A percentile compares a stretch with the other conserved stretches of the same genome.
Conservation (phyloP, 1,140 invertebrate species). For the Drosophila murphyi region DNA sequence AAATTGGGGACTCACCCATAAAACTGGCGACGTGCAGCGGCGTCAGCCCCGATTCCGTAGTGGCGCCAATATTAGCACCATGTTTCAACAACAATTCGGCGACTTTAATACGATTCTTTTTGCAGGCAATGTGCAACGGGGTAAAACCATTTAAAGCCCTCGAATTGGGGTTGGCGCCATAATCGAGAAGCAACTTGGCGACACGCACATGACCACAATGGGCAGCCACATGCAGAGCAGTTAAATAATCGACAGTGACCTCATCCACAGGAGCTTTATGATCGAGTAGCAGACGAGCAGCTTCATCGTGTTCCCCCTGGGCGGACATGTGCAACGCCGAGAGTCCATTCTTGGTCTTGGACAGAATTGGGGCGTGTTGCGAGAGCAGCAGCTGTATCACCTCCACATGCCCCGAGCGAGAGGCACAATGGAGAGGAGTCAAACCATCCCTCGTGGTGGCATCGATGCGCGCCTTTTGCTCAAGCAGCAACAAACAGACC, state of each 20-base stretch:
- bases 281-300: constrained; percentile 95
- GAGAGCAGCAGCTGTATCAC: constrained; percentile 97
- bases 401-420: constrained; percentile 97
- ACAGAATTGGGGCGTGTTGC: constrained; percentile 95
- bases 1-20: constrained; percentile 88
- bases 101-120: constrained; percentile 98
- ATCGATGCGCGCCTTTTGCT: constrained; percentile 96
- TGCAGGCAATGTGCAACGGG: constrained; percentile 99
- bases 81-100: constrained; percentile 97
- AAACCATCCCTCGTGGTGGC: constrained; percentile 97
- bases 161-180: constrained; percentile 98
- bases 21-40: constrained; percentile 99
- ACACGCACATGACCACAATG: constrained; percentile 96
- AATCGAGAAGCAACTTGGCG: constrained; percentile 95
- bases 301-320: constrained; percentile 98
- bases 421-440: constrained; percentile 96
- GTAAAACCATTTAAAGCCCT: constrained; percentile 99
- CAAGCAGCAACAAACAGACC: constrained; percentile 93
- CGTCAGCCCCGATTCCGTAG: constrained; percentile 93
- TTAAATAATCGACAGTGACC: constrained; percentile 98
- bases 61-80: constrained; percentile 92
- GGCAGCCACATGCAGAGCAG: constrained; percentile 98
- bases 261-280: constrained; percentile 98
- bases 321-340: constrained; percentile 97
- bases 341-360: constrained; percentile 99